A percentile compares a stretch with the other conserved stretches of the same genome.
Conservation (phyloP, 2,797 vertebrate species). For the Tangara arthus region DNA sequence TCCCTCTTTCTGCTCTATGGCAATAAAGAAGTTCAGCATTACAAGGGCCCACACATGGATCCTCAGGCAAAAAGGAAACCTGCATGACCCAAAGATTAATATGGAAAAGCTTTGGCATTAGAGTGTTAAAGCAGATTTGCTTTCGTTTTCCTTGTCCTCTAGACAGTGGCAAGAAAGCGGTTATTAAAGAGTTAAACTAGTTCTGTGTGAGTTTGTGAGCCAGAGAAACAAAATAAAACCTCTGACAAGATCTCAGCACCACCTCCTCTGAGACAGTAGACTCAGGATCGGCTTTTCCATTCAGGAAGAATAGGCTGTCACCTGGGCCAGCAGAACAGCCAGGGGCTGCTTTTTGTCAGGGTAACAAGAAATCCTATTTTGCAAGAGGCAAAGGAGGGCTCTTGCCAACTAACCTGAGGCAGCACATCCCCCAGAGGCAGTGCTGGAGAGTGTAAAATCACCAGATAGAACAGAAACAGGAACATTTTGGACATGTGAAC, state of each 20-base stretch:
- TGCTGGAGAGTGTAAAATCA: neutral
- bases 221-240: neutral
- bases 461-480: neutral
- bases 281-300: neutral
- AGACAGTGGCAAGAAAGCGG: neutral
- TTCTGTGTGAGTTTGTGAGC: neutral
- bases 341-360: neutral
- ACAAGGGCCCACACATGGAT: neutral
- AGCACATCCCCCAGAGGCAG: neutral
- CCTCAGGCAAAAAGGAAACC: neutral
- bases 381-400: neutral
- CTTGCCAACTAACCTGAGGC: neutral
- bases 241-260: neutral
- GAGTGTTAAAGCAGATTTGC: neutral
- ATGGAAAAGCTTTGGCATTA: neutral
- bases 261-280: neutral
- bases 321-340: neutral
- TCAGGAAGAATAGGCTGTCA: neutral
- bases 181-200: neutral
- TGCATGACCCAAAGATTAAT: neutral
- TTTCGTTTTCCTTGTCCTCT: neutral
- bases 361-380: neutral
- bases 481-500: neutral
- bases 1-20: neutral
- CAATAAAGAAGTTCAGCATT: neutral